These are phyloP conservation scores for Lepilemur ruficaudatus DNA, from an alignment of 2,797 vertebrate species.

Conservation along the genomic window DNA sequence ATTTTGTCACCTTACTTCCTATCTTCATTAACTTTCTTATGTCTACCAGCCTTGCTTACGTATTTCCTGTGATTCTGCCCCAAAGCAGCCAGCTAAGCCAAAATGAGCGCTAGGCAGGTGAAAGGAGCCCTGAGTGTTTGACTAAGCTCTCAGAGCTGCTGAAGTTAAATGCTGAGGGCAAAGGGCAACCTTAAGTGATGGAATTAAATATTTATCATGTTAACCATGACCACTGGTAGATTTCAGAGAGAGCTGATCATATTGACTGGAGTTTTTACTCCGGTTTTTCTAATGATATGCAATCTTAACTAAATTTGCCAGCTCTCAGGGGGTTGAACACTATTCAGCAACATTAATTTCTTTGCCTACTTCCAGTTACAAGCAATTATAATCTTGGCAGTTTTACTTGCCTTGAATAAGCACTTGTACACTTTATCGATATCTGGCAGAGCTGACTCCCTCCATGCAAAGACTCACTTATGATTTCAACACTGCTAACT, in stretches of 20 bases:
- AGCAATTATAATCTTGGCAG: constrained; percentile 68
- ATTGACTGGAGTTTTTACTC: constrained; percentile 38
- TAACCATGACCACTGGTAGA: constrained; percentile 39
- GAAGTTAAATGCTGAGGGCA: constrained; percentile 52
- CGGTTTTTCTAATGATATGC: constrained; percentile 45
- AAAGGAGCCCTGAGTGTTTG: constrained; percentile 13
- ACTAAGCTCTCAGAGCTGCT: constrained; percentile 21
- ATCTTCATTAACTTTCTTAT: not conserved
- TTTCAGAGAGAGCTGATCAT: constrained; percentile 32
- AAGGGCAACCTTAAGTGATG: constrained; percentile 47
- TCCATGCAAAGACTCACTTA: not conserved
- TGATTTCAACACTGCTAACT: not conserved
- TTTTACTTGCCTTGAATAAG: constrained; percentile 54
- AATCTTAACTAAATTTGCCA: constrained; percentile 62
- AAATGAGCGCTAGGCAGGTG: not conserved
- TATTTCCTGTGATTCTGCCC: not conserved
- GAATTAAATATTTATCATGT: constrained; percentile 68
- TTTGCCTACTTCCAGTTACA: constrained; percentile 69
- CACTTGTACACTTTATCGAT: not conserved
- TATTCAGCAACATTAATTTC: constrained; percentile 61
- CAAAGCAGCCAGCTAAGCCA: not conserved
- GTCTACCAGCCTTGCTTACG: not conserved
- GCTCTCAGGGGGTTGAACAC: constrained; percentile 38
- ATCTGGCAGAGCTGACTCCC: not conserved
- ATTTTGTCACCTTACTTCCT: not conserved